A percentile compares a stretch with the other conserved stretches of the same genome.
Conservation (phyloP, 2,888 invertebrate genomes). For the Ectemnius continuus region DNA sequence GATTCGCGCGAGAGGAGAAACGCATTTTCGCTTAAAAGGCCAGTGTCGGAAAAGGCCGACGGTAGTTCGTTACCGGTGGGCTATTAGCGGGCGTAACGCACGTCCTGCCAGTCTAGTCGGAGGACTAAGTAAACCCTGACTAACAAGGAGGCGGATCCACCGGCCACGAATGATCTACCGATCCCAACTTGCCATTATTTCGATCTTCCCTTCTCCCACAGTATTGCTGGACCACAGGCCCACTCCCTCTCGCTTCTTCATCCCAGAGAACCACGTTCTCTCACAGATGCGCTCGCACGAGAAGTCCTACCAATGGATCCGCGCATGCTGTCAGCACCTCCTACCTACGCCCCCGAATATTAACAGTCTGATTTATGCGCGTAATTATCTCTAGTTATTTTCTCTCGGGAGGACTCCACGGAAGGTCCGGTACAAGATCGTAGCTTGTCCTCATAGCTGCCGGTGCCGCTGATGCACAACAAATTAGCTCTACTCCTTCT, state of each 20-base stretch:
- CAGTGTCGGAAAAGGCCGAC: slow-evolving; percentile 61
- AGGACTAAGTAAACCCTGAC: slow-evolving; percentile 73
- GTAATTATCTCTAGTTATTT: slow-evolving; percentile 77
- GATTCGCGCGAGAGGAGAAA: slow-evolving; percentile 56
- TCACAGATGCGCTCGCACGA: no score
- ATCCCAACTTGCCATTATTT: slow-evolving; percentile 67
- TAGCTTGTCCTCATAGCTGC: slow-evolving; percentile 49
- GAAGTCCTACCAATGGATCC: slow-evolving; percentile 51
- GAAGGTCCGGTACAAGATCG: slow-evolving; percentile 30
- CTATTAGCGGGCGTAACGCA: slow-evolving; percentile 77
- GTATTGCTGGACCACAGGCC: not conserved
- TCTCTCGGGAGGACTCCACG: slow-evolving; percentile 59
- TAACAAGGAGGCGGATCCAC: slow-evolving; percentile 77
- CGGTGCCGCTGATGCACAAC: slow-evolving; percentile 69
- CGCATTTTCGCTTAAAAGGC: slow-evolving; percentile 61
- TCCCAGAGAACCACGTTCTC: no score
- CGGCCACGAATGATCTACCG: slow-evolving; percentile 75
- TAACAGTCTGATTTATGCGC: slow-evolving; percentile 77
- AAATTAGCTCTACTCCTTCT: slow-evolving; percentile 68
- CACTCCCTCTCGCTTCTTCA: no score
- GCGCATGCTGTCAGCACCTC: slow-evolving; percentile 63
- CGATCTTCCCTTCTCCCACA: slow-evolving; percentile 49
- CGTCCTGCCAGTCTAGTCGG: slow-evolving; percentile 68
- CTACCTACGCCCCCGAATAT: slow-evolving; percentile 77
- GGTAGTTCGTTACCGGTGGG: slow-evolving; percentile 76